Conservation (phyloP, 2,113 vertebrate genomes). For the Nanorana parkeri region DNA sequence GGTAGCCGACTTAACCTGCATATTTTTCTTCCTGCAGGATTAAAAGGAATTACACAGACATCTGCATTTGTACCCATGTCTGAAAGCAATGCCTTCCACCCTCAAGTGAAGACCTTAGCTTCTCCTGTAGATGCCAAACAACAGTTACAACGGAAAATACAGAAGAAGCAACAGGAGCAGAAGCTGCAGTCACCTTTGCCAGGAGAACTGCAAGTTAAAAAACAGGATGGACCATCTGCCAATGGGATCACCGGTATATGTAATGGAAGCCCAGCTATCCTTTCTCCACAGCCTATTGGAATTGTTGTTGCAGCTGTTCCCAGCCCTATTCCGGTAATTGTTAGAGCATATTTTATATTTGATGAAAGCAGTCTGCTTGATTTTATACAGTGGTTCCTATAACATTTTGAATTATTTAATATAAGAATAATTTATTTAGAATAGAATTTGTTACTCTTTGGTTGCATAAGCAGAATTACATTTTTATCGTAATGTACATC, state of each 20-base stretch:
- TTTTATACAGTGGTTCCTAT: no score
- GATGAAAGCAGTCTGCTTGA: no score
- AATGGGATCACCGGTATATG: conserved; percentile 79
- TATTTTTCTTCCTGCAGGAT: conserved; percentile 71
- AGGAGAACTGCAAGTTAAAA: conserved; percentile 81
- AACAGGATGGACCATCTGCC: conserved; percentile 73
- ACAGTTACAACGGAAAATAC: conserved; percentile 97
- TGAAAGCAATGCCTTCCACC: conserved; percentile 92
- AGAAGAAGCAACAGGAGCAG: conserved; percentile 98
- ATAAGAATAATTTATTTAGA: no score
- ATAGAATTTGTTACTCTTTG: no score
- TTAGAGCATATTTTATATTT: not conserved
- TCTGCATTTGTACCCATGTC: conserved; percentile 91
- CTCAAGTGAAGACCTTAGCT: conserved; percentile 86
- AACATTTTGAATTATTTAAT: no score
- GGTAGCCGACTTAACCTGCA: not conserved
- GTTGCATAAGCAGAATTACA: no score
- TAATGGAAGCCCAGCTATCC: conserved; percentile 86
- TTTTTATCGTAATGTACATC: no score
- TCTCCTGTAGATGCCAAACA: conserved; percentile 96
- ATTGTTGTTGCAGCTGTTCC: conserved; percentile 92
- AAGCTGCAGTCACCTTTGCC: conserved; percentile 91
- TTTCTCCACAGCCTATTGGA: conserved; percentile 90
- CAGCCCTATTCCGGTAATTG: conserved; percentile 91
- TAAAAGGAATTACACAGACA: conserved; percentile 81